Conservation (phyloP, 2,797 vertebrate genomes). For the Pipistrellus kuhlii region DNA sequence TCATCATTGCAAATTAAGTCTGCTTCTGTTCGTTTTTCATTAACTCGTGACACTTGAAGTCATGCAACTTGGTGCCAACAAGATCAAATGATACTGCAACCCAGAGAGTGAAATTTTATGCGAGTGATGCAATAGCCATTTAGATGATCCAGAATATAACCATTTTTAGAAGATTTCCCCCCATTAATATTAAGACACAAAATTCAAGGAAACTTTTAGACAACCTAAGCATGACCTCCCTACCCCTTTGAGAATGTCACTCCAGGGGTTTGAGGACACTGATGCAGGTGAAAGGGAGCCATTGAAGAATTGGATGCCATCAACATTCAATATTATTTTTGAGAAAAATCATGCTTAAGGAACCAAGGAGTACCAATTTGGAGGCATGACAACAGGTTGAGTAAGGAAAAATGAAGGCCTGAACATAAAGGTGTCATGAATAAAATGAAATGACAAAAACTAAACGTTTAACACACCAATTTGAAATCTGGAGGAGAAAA, state of each 20-base stretch:
- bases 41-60: background rate
- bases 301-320: background rate
- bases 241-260: background rate
- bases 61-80: background rate
- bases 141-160: conserved; percentile 22
- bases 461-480: background rate
- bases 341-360: background rate
- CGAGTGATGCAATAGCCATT: background rate
- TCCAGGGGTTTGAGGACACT: background rate
- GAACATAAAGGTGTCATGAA: background rate
- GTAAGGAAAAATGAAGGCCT: background rate
- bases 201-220: background rate
- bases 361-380: background rate
- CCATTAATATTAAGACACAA: conserved; percentile 14
- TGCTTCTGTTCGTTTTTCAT: background rate
- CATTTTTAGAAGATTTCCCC: background rate
- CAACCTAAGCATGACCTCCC: background rate
- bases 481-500: background rate
- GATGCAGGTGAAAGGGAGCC: background rate
- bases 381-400: background rate
- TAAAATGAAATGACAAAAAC: conserved; percentile 5
- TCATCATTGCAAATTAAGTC: background rate
- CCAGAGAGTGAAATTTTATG: background rate
- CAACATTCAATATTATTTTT: background rate
- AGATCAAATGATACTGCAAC: background rate